Evolutionary conservation across 1,140 invertebrate genomes (phyloP), one percentile per base, ranked within the genome.

Genomic region (Lepeophtheirus salmonis): DNA sequence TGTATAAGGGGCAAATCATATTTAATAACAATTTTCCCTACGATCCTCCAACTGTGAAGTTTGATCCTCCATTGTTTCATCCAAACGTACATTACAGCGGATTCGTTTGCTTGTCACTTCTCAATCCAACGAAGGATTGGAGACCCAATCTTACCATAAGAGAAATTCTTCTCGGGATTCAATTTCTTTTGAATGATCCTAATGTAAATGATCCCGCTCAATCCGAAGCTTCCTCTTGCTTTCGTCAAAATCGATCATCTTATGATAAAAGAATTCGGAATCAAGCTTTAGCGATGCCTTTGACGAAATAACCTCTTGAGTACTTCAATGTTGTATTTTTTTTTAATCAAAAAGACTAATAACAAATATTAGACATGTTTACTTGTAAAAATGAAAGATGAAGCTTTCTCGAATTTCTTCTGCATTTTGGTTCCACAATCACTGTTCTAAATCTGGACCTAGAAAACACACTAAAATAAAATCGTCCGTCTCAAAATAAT

Each of bases 21-120:
- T 99, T 99, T 74, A 98, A 97, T 76, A 95, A 99, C 71, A 96
- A 99, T 69, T 99, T 97, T 72, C 96, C 96, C n/a, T 95, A 90
- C 23, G 95, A 89, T 68, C 95, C 96, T 50, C 96, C 96, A 63
- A 98, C 98, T 10, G 30, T 95, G 77, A 97, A 97, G 78, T 99
- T 98, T 76, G 95, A 98, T 70, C 96, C 96, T 48, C 92, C 95
- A 16, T 75, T 99, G 0, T 99, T 99, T 70, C 96, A 99, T 72
- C 96, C 96, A 1, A 99, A 99, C 75, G 94, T 99, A 0, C 99
- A 98, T 70, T 95, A 96, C 26, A 98, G 94, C 22, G 86, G 85
- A 13, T 60, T 50, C 13, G 59, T 56, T 17, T 99, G 96, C 70
- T 74, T 99, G 54, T 97, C 94, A 22, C 72, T 99, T 20, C 72